Evolutionary conservation across 2,888 invertebrate genomes (phyloP).

Genomic region (Pyrrhosoma nymphula): DNA sequence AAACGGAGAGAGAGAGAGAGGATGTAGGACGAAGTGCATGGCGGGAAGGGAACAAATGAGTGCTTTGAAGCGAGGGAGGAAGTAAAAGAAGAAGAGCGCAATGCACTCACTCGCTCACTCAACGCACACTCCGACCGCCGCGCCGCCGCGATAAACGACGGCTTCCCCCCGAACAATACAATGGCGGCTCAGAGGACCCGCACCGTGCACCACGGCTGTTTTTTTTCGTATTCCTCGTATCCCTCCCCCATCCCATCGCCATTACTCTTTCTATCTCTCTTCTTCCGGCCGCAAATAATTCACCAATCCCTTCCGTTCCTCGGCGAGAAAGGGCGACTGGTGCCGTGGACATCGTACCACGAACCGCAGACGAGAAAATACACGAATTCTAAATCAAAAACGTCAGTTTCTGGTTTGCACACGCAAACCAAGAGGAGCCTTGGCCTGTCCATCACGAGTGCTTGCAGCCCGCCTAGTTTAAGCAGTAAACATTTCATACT

Average conservation of each 20-base stretch:
- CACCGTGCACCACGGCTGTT: not conserved
- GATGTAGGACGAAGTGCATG: not conserved
- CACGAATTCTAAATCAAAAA: no score
- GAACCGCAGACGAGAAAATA: no score
- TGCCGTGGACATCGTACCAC: no score
- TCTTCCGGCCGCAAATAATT: not conserved
- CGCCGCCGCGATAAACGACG: not conserved
- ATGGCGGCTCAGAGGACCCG: not conserved
- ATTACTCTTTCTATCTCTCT: not conserved
- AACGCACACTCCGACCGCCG: not conserved
- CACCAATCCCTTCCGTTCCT: not conserved
- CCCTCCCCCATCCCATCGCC: not conserved
- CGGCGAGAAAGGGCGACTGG: not conserved
- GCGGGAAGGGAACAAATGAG: not conserved
- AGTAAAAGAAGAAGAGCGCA: not conserved
- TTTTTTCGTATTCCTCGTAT: not conserved
- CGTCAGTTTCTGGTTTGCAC: no score
- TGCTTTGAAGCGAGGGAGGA: not conserved
- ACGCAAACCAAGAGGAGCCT: no score
- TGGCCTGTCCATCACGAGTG: no score
- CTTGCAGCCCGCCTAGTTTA: no score
- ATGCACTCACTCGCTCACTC: not conserved
- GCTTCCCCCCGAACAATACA: not conserved
- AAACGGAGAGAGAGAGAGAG: not conserved
- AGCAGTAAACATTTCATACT: no score